These are phyloP conservation scores for Nysson spinosus DNA, from an alignment of 2,888 invertebrate species.

Conservation along the genomic window DNA sequence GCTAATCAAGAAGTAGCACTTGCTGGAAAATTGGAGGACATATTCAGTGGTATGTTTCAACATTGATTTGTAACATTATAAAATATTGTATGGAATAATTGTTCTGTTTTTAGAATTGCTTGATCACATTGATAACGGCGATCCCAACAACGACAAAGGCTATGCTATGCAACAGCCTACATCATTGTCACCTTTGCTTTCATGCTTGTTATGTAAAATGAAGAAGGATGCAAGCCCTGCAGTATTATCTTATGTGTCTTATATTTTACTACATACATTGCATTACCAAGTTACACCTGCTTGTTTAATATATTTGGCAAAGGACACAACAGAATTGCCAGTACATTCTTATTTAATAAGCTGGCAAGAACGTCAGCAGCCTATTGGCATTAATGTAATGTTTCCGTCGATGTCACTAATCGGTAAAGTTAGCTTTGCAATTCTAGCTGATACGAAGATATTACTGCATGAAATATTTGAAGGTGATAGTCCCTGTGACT, in stretches of 20 bases:
- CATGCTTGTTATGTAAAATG: conserved; percentile 75
- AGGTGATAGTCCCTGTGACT: conserved; percentile 42
- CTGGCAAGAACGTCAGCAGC: conserved; percentile 77
- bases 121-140: conserved; percentile 23
- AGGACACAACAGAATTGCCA: conserved; percentile 73
- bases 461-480: conserved; percentile 73
- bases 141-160: conserved; percentile 18
- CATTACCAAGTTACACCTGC: conserved; percentile 81
- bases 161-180: conserved; percentile 53
- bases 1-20: conserved; percentile 48
- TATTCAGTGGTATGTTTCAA: conserved; percentile 43
- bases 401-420: conserved; percentile 72
- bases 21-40: conserved; percentile 52
- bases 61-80: conserved; percentile 7
- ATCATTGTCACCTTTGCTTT: conserved; percentile 65
- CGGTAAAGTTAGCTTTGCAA: conserved; percentile 76
- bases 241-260: conserved; percentile 56
- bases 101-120: conserved; percentile 40
- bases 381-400: conserved; percentile 73
- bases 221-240: conserved; percentile 66
- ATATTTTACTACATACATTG: conserved; percentile 79
- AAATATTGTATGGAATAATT: conserved; percentile 8
- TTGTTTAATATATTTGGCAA: conserved; percentile 78
- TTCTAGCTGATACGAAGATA: conserved; percentile 75
- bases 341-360: conserved; percentile 79